Conservation (phyloP, 1,140 invertebrate genomes). For the Globodera rostochiensis region DNA sequence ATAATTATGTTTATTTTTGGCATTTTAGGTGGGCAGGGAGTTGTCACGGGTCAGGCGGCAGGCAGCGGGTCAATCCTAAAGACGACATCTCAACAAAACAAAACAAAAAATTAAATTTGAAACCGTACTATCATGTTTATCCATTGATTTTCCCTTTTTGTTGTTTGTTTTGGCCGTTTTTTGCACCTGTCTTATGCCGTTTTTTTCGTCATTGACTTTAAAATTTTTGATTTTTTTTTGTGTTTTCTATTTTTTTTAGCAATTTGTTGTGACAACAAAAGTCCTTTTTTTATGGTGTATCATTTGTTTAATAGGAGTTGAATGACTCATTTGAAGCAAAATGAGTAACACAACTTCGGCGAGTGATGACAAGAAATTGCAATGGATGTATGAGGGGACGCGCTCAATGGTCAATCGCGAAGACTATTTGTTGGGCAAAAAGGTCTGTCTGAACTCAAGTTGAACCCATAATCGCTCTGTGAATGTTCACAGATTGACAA, state of each 20-base stretch:
- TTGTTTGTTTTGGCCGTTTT: slow-evolving; percentile 8
- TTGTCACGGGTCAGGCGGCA: slow-evolving; percentile 43
- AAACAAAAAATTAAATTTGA: neutral
- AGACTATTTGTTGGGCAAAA: slow-evolving; percentile 55
- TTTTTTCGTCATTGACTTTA: neutral
- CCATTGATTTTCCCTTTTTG: neutral
- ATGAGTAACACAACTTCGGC: slow-evolving; percentile 13
- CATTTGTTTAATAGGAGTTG: no score
- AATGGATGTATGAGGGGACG: slow-evolving; percentile 55
- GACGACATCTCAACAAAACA: neutral
- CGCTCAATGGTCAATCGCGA: slow-evolving; percentile 52
- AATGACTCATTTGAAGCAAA: slow-evolving; percentile 6
- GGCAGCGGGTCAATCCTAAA: slow-evolving; percentile 25
- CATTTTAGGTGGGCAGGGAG: slow-evolving; percentile 28
- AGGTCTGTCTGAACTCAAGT: slow-evolving; percentile 27
- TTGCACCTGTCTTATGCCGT: neutral
- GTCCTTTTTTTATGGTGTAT: neutral
- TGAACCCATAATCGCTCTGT: neutral
- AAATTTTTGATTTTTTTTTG: slow-evolving; percentile 13
- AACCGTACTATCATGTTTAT: neutral
- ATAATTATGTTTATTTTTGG: neutral
- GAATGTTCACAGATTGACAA: slow-evolving; percentile 48
- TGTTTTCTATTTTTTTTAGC: neutral
- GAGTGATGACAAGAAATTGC: slow-evolving; percentile 32
- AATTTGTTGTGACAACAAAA: neutral